A percentile compares a stretch with the other conserved stretches of the same genome.
Evolutionary conservation across 2,113 vertebrate species (phyloP).

Genomic region (Agapornis roseicollis): DNA sequence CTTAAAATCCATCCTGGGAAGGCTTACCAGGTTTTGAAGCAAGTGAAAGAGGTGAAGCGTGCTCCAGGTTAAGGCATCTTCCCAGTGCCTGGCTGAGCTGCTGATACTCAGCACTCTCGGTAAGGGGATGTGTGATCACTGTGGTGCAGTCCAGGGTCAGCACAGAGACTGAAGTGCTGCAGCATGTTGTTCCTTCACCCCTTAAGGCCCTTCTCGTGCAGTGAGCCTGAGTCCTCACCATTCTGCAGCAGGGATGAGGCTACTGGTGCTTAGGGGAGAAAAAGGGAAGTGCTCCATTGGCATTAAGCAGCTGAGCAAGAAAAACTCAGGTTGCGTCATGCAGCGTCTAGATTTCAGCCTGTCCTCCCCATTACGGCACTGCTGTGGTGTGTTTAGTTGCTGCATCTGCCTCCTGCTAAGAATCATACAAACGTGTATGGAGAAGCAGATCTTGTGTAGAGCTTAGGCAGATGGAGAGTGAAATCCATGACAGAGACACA

Average conservation of each 20-base stretch:
- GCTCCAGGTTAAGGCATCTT: neutral
- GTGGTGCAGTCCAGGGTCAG: neutral
- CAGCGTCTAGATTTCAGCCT: neutral
- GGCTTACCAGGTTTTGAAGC: neutral
- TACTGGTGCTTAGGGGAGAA: neutral
- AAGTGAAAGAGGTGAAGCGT: neutral
- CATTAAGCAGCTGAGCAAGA: neutral
- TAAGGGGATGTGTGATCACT: neutral
- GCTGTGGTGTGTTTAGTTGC: neutral
- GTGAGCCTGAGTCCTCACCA: neutral
- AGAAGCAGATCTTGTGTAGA: neutral
- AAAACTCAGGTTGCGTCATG: neutral
- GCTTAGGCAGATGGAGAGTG: neutral
- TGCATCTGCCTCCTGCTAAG: neutral
- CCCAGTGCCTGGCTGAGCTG: neutral
- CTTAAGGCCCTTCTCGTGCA: neutral
- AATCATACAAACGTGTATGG: accelerated
- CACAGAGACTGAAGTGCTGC: neutral
- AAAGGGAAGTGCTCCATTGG: neutral
- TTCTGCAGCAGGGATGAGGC: neutral
- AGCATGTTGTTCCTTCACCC: neutral
- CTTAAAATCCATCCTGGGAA: neutral
- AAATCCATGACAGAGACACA: neutral
- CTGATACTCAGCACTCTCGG: neutral
- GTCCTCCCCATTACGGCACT: accelerated